Evolutionary conservation across 2,888 invertebrate species (phyloP), one percentile per base, ranked within the genome.

Genomic region (Drosophila pullipes): DNA sequence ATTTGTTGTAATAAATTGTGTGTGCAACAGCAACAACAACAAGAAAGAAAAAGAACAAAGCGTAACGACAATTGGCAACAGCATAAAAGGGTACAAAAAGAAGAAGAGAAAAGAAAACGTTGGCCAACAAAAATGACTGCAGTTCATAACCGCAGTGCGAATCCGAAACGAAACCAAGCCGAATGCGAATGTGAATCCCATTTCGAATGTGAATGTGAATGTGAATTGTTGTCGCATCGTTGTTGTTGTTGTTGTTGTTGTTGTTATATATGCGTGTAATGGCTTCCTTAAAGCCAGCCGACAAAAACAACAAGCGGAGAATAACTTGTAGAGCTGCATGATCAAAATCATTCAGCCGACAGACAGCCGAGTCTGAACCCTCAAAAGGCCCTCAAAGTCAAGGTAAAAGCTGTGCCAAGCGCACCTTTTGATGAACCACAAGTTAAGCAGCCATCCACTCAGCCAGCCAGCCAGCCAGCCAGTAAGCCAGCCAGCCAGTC

Each of bases 1-100:
- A 91, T 91, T 87, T 90, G 85, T 85, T 86, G 85, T 82, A 90
- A 91, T 91, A 91, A 91, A 91, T 91, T 91, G 81, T 74, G 73
- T 74, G 74, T 66, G 58, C 73, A 74, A 74, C 63, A 72, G 49
- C 57, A 76, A 69, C 69, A 73, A 55, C 22, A 71, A 53, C 31
- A 52, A 58, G 64, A 59, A 58, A 59, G 55, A 28, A 18, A 66
- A 50, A 61, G 73, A 64, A 83, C 78, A 86, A 81, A 87, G 85
- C 82, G 74, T 76, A 77, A 76, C 70, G 71, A 75, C 73, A 69
- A 83, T 80, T 75, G 76, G 66, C 59, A 59, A 33, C 58, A 57
- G 61, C 55, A 69, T 49, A 69, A 76, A 68, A 57, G 55, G 69
- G 33, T 49, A 55, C 62, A 59, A 31, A 18, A 57, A 47, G 22